Base-by-base conservation (phyloP, 2,113 vertebrate species). In the Mus spicilegus region DNA sequence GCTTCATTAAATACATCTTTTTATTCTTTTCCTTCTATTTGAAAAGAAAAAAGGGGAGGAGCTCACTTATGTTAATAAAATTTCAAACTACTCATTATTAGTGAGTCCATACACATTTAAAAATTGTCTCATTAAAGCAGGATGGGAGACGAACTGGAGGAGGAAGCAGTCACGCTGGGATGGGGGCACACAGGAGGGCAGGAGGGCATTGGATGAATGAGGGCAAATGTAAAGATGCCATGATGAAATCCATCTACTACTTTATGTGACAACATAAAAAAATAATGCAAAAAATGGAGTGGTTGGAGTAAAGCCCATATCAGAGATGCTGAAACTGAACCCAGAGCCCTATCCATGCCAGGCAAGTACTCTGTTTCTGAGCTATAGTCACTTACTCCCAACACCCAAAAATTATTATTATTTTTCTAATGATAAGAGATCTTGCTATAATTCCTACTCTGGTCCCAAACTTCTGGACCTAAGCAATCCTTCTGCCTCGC, bases 1-100 rank as follows among this genome's bases (percentile, higher is more conserved):
- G 6, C 46, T 90, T 84, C 90, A 54, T 13, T 54, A 69, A 91
- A 77, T 17, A 85, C 49, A 77, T 20, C 65, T 69, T 70, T 49
- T 39, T 4, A 69, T 81, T 96, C 11, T 85, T 90, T 88, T 76
- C 22, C 70, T 96, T 26, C 13, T 92, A 49, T 82, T 42, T 92
- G n/a, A 86, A 36, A 46, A 90, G 56, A 14, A 42, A 61, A 42
- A 24, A 54, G 54, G 12, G 6, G 7, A 28, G 14, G 22, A 39
- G 58, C 90, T 94, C 56, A 46, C 28, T 91, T 20, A 28, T 24
- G 13, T 20, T 65, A 90, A 85, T 77, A 77, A 61, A 61, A 63
- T 63, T 58, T 51, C 28, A 30, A 94, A 81, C 14, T 33, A 1
- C 65, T 5, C n/a, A 82, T 96, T 46, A 42, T 46, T 80, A 56